phyloP scores from a whole-genome alignment of 2,113 vertebrate species.

The Ctenodactylus gundi region DNA sequence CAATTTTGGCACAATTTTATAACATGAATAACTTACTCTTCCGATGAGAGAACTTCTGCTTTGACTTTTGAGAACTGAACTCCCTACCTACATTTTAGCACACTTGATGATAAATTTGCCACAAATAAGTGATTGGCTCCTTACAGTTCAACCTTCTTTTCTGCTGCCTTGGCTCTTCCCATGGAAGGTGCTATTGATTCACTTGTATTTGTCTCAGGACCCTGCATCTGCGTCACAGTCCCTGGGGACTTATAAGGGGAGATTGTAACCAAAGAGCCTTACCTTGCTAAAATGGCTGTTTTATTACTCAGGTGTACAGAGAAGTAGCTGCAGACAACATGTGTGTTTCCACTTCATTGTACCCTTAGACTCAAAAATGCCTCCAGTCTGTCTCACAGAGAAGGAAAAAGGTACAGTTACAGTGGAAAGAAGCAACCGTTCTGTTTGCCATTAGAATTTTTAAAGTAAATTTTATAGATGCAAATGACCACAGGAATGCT shows the following conservation, averaged over 20 bases:
- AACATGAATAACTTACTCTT: neutral
- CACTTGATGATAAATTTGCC: neutral
- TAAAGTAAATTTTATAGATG: neutral
- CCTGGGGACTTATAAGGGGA: neutral
- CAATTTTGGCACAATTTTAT: too few relatives aligned
- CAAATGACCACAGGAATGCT: neutral
- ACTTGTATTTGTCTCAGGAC: neutral
- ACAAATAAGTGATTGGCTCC: neutral
- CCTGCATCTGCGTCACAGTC: neutral
- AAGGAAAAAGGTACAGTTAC: neutral
- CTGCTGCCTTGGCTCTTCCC: neutral
- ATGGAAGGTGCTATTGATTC: too few relatives aligned
- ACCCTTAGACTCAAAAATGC: neutral
- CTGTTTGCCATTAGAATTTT: neutral
- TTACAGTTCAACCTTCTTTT: neutral
- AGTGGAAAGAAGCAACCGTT: neutral
- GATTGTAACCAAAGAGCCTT: neutral
- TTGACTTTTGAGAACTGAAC: neutral
- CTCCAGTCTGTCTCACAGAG: neutral
- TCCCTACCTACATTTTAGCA: neutral
- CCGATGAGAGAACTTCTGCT: neutral
- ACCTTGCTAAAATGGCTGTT: neutral
- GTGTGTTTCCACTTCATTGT: neutral
- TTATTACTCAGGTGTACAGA: neutral
- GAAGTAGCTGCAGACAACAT: neutral